phyloP scores from a whole-genome alignment of 1,140 invertebrate genomes.

The Formica selysi region DNA sequence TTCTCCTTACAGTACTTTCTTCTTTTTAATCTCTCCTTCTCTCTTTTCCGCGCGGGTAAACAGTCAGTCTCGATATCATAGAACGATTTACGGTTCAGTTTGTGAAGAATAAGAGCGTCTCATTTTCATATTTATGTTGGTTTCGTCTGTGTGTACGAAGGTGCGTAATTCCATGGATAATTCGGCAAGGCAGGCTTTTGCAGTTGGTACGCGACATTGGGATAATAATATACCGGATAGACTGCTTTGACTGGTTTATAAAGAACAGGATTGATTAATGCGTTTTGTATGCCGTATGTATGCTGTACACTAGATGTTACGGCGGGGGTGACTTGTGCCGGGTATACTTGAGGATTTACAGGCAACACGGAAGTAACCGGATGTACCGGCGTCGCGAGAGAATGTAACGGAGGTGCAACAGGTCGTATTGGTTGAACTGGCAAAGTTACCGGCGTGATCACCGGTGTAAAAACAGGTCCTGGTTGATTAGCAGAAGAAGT shows the following conservation, averaged over 20 bases:
- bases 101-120: slow-evolving; percentile 29
- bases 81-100: slow-evolving; percentile 23
- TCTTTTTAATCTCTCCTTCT: slow-evolving; percentile 44
- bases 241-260: slow-evolving; percentile 82
- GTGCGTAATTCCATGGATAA: slow-evolving; percentile 81
- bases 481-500: slow-evolving; percentile 31
- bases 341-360: slow-evolving; percentile 48
- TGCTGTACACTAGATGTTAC: slow-evolving; percentile 72
- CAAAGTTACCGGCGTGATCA: slow-evolving; percentile 46
- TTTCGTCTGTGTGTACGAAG: slow-evolving; percentile 74
- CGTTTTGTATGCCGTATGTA: slow-evolving; percentile 77
- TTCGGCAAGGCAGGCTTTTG: slow-evolving; percentile 73
- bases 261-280: slow-evolving; percentile 76
- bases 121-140: slow-evolving; percentile 76
- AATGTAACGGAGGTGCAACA: slow-evolving; percentile 66
- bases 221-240: slow-evolving; percentile 81
- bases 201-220: slow-evolving; percentile 74
- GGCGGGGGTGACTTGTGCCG: slow-evolving; percentile 43
- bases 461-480: slow-evolving; percentile 61
- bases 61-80: slow-evolving; percentile 32
- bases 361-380: slow-evolving; percentile 67
- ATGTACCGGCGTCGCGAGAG: slow-evolving; percentile 71
- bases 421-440: slow-evolving; percentile 76
- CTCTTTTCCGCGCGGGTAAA: slow-evolving; percentile 57
- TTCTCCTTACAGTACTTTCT: slow-evolving; percentile 52